Evolutionary conservation across 2,113 vertebrate genomes (phyloP), one percentile per base, ranked within the genome.

Genomic region (Cyphomyrus plagiostoma): DNA sequence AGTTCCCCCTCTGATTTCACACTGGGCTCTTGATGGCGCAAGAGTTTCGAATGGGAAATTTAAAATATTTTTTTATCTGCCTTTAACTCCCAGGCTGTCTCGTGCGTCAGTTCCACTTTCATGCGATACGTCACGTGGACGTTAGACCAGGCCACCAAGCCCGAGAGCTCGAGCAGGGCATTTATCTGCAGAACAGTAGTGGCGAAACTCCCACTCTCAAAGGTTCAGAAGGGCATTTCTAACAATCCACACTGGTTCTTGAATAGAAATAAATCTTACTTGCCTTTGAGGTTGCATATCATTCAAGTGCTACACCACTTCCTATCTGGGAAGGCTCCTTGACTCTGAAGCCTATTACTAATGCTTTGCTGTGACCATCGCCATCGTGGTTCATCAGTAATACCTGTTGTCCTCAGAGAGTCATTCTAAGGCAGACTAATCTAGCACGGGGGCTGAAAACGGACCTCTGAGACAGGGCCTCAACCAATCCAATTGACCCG

Each of bases 1-100:
- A 82, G 46, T 53, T 80, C 46, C 66, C 39, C n/a, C 66, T 26
- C 26, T 19, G 66, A 52, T 52, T 80, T 70, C 46, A 50, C 15
- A 89, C 74, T 15, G 46, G 70, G 49, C 66, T 83, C 88, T 83
- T 83, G 17, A 89, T 21, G 50, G 11, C 39, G 3, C 10, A 82
- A 74, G 23, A 21, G 70, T 58, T 89, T 89, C 45, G 49, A 83
- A 89, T 42, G 49, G 49, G 88, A 46, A 89, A 89, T 83, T 89
- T 3, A 35, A 26, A 89, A 58, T 56, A 48, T 48, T 82, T 89
- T 35, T 80, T 80, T 56, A 89, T 74, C 74, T 70, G 42, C n/a
- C 88, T 49, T 83, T 77, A 30, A 30, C 8, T 82, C 46, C 62
- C 88, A 50, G 88, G 26, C 88, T 70, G 46, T 53, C 70, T 88